Base-by-base conservation (phyloP, 2,888 invertebrate genomes). In the Lepidocyrtinus sp. region DNA sequence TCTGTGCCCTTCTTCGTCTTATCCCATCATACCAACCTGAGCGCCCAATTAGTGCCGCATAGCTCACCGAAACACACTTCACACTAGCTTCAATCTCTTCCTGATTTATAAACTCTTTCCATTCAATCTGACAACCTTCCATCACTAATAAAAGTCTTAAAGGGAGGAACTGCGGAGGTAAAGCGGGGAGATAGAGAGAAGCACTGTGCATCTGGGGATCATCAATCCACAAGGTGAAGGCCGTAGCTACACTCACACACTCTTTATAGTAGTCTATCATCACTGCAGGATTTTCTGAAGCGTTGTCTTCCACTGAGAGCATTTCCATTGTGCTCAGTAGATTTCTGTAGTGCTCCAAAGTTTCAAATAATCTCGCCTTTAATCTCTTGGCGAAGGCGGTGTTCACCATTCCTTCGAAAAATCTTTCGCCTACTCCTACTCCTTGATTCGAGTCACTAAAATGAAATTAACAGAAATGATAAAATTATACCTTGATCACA, bases 221-320 rank as follows among this genome's bases (percentile, higher is more conserved):
- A 87, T 95, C 94, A 75, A 95, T 88, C 96, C 96, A 96, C 19
- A 94, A 88, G 0, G 90, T 90, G 87, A 92, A 92, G 0, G 93
- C 92, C 87, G 91, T 91, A 87, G 92, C 92, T 71, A 93, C 89
- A 86, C 92, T 92, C 81, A 88, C 87, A 84, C 89, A 89, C 61
- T 88, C 88, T 69, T 74, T 82, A 15, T 55, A 65, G 19, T 81
- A 79, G 27, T 83, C 82, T 2, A 81, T 68, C 71, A 80, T 45
- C 1, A 84, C 27, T 12, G 75, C 69, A 1, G 83, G 84, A 78
- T 85, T 85, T 70, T 81, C 78, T 15, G 84, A 81, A 1, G 77
- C 73, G 62, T 80, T 83, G 26, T 81, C 82, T 2, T 70, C 75
- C 7, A 78, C 62, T 0, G 78, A 62, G 15, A 64, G 19, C 46